A percentile compares a stretch with the other conserved stretches of the same genome.
Evolutionary conservation across 2,113 vertebrate genomes (phyloP).

Genomic region (Camelus bactrianus): DNA sequence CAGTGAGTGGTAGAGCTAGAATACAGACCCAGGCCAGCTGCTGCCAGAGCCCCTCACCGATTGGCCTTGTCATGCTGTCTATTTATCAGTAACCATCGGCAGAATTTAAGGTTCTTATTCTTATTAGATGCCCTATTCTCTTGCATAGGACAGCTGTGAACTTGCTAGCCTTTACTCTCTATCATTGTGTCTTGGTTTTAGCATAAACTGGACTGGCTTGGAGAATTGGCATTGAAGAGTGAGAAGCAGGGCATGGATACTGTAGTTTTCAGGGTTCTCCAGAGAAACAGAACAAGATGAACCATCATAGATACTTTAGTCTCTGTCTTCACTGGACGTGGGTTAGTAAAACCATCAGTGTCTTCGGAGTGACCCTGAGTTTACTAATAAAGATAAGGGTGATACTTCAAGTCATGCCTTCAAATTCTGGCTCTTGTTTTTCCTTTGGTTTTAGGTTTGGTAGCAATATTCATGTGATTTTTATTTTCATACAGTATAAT

Average conservation of each 20-base stretch:
- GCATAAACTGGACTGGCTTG: neutral
- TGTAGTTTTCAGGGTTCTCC: neutral
- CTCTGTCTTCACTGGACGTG: rapidly evolving
- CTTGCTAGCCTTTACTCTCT: neutral
- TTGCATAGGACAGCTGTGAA: neutral
- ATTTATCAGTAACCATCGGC: neutral
- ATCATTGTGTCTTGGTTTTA: neutral
- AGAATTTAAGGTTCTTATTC: neutral
- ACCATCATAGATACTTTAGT: neutral
- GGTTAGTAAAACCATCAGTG: neutral
- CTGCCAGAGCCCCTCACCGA: neutral
- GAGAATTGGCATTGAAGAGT: neutral
- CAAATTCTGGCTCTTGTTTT: neutral
- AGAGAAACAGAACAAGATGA: neutral
- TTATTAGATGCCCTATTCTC: neutral
- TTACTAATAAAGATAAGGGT: neutral
- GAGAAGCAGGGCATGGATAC: neutral
- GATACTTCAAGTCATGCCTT: neutral
- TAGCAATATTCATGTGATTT: slow-evolving; percentile 13
- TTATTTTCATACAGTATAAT: slow-evolving; percentile 22
- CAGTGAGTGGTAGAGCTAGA: neutral
- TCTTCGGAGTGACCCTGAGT: neutral
- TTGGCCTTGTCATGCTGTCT: neutral
- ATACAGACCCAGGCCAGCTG: neutral
- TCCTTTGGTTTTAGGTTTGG: neutral